These are phyloP conservation scores for Cliona cf. orientalis DNA, from an alignment of 37 sponge, comb jelly and placozoan species.

Conservation along the genomic window DNA sequence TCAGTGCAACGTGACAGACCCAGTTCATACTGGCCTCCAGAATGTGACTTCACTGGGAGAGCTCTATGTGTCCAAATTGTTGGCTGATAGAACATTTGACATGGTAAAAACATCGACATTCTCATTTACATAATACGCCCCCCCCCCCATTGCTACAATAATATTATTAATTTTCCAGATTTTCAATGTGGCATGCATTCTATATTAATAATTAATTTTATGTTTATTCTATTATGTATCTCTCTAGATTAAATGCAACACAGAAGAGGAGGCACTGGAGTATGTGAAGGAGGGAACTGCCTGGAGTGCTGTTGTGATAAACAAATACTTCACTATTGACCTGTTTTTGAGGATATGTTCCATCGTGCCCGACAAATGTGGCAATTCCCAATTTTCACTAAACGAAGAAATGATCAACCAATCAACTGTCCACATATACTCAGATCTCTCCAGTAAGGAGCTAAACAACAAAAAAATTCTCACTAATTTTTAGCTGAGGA, in stretches of 20 bases:
- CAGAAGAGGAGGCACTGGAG: slow-evolving; percentile 35
- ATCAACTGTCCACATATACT: slow-evolving; percentile 54
- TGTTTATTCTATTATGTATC: neutral
- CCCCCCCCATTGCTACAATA: neutral
- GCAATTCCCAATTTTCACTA: neutral
- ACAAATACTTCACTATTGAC: slow-evolving; percentile 59
- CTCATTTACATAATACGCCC: no score
- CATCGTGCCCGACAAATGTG: neutral
- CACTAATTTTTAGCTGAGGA: neutral
- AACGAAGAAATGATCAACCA: slow-evolving; percentile 27
- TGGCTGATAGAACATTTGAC: neutral
- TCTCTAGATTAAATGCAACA: slow-evolving; percentile 12
- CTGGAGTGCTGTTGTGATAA: slow-evolving; percentile 63
- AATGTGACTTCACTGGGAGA: neutral
- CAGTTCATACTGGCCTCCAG: neutral
- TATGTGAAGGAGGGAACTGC: slow-evolving; percentile 64
- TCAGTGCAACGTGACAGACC: slow-evolving; percentile 6
- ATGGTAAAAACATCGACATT: no score
- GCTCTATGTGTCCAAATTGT: slow-evolving; percentile 4
- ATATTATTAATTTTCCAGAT: neutral
- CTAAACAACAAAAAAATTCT: no score
- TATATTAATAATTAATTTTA: neutral
- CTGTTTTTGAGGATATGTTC: slow-evolving; percentile 6
- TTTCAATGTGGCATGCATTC: neutral
- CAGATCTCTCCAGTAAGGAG: slow-evolving; percentile 60